A percentile compares a stretch with the other conserved stretches of the same genome.
Evolutionary conservation across 2,888 invertebrate species (phyloP).

Genomic region (Melipona bicolor): DNA sequence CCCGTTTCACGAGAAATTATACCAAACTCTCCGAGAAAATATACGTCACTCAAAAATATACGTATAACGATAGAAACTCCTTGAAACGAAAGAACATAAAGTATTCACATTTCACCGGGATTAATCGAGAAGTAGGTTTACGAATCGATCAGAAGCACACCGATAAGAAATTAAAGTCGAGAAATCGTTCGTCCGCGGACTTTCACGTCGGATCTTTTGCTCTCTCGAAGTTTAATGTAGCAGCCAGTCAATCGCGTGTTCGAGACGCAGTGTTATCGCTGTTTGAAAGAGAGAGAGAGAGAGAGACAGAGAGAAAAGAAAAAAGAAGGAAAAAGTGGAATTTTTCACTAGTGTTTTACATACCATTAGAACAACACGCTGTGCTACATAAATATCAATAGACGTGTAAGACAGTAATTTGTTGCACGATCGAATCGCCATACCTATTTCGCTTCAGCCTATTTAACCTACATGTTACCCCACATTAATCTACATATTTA

Average conservation of each 20-base stretch:
- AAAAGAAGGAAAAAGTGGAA: background rate
- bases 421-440: slow-evolving; percentile 3
- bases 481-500: slow-evolving; percentile 15
- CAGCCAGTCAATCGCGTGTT: background rate
- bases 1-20: too few relatives aligned
- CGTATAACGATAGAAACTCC: too few relatives aligned
- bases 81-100: too few relatives aligned
- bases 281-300: too few relatives aligned
- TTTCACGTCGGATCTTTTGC: background rate
- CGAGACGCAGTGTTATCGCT: background rate
- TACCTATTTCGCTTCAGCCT: slow-evolving; percentile 1
- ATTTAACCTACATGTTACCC: background rate
- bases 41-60: too few relatives aligned
- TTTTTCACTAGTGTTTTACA: background rate
- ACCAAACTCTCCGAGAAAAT: too few relatives aligned
- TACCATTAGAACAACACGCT: background rate
- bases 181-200: background rate
- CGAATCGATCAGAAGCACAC: background rate
- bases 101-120: background rate
- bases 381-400: background rate
- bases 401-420: background rate
- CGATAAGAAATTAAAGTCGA: background rate
- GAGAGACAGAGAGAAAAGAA: too few relatives aligned
- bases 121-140: background rate
- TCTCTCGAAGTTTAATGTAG: background rate